Evolutionary conservation across 2,113 vertebrate genomes (phyloP).

Genomic region (Tympanuchus pallidicinctus): DNA sequence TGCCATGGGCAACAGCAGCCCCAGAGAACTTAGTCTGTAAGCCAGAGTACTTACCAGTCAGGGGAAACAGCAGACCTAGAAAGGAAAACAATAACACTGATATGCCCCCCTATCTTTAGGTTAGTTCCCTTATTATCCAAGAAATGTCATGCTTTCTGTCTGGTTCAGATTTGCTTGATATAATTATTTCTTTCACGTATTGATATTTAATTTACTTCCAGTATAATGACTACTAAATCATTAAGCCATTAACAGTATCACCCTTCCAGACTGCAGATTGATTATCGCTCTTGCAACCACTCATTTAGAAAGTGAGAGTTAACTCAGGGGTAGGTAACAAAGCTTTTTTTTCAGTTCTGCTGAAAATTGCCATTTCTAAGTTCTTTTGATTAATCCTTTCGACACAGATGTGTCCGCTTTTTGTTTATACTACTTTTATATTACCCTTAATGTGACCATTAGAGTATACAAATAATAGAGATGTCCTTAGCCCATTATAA

Average conservation of each 20-base stretch:
- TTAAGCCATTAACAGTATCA: not conserved
- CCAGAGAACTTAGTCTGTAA: not conserved
- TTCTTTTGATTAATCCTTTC: not conserved
- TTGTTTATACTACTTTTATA: not conserved
- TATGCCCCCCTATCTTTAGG: not conserved
- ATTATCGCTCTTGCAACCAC: not conserved
- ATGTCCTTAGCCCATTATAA: not conserved
- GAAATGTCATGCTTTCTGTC: not conserved
- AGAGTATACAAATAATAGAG: not conserved
- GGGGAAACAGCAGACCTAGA: not conserved
- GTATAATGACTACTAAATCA: not conserved
- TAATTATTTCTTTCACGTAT: not conserved
- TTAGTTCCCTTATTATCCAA: not conserved
- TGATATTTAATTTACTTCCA: not conserved
- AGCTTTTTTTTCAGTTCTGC: not conserved
- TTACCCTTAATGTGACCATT: not conserved
- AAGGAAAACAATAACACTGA: not conserved
- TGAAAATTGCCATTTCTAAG: not conserved
- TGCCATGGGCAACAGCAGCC: rapidly evolving
- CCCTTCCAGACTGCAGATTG: not conserved
- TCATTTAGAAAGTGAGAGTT: not conserved
- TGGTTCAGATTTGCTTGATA: not conserved
- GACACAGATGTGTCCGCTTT: not conserved
- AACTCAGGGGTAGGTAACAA: not conserved
- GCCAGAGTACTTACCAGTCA: not conserved